Evolutionary conservation across 1,140 invertebrate species (phyloP), one percentile per base, ranked within the genome.

Genomic region (Brachionus sp.): DNA sequence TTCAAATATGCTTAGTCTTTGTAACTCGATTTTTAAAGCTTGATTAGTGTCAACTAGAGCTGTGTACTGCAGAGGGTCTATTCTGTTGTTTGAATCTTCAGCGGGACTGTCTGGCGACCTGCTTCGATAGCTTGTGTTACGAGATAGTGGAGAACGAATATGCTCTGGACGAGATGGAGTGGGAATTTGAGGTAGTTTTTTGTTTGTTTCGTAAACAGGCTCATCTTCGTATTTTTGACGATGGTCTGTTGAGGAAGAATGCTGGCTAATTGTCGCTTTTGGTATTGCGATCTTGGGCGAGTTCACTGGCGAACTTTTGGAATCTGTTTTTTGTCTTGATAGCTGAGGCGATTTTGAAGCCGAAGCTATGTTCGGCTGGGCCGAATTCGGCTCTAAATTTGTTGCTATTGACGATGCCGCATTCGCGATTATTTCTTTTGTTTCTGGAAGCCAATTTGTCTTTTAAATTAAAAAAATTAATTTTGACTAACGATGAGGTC

Each of bases 1-100:
- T 35, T 83, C 80, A n/a, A 68, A 44, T 0, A 23, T 7, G 29
- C 57, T 70, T 6, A 83, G 42, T 25, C 80, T n/a, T 73, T 83
- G 57, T 16, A 83, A 23, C 33, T 83, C 80, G 10, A 29, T 53
- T 53, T 70, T 66, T 35, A 83, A 37, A n/a, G 80, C 80, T 73
- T 83, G 57, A 50, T 83, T 83, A 0, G 80, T 83, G 4, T 83
- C 80, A 13, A 68, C 42, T 12, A 83, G 42, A n/a, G 80, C 80
- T 19, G 39, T 83, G 62, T 50, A 83, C 16, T 83, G 62, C n/a
- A 83, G 29, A n/a, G 62, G 62, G 25, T 83, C 80, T 5, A 83
- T 83, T 80, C 46, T 46, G 39, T 75, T 46, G 39, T 46, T 75
- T 0, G 37, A 4, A 16, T 46, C 42, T 1, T 75, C 70, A 9